These are phyloP conservation scores for Psococerastis gibbosa DNA, from an alignment of 2,888 invertebrate genomes.

Conservation along the genomic window DNA sequence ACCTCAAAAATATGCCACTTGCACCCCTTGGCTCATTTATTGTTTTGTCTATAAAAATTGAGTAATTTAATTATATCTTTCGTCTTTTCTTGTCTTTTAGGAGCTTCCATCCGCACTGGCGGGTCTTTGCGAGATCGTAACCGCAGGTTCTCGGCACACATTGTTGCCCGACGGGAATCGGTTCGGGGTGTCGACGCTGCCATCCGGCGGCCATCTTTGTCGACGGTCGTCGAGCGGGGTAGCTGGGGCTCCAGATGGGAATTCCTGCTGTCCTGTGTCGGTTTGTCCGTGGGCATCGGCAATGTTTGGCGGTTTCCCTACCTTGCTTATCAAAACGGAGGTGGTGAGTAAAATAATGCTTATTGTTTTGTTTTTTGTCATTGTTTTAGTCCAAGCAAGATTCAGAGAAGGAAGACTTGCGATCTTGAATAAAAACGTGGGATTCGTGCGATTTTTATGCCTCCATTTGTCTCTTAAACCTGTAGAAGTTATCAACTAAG, in stretches of 20 bases:
- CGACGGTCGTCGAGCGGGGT: slow-evolving; percentile 23
- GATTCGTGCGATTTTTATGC: background rate
- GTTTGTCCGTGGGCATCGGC: slow-evolving; percentile 70
- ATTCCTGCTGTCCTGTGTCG: slow-evolving; percentile 61
- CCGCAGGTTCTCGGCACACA: slow-evolving; percentile 20
- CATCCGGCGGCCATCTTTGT: slow-evolving; percentile 21
- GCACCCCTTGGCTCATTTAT: too few relatives aligned
- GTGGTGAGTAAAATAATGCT: slow-evolving; percentile 36
- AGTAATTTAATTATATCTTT: too few relatives aligned
- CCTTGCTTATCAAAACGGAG: slow-evolving; percentile 67
- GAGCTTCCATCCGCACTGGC: slow-evolving; percentile 15
- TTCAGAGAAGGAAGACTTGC: background rate
- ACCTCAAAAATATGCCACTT: too few relatives aligned
- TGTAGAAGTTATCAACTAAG: too few relatives aligned
- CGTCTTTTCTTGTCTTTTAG: too few relatives aligned
- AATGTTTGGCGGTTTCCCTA: slow-evolving; percentile 80
- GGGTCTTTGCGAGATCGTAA: slow-evolving; percentile 19
- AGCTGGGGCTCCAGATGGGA: slow-evolving; percentile 33
- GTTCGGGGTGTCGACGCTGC: slow-evolving; percentile 21
- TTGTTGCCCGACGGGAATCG: slow-evolving; percentile 21
- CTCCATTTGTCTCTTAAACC: background rate
- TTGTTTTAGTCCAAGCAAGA: too few relatives aligned
- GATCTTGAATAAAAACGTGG: background rate
- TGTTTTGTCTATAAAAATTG: too few relatives aligned
- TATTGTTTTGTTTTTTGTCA: background rate